phyloP scores from a whole-genome alignment of 2,113 vertebrate species.

The Sebastes fasciatus region DNA sequence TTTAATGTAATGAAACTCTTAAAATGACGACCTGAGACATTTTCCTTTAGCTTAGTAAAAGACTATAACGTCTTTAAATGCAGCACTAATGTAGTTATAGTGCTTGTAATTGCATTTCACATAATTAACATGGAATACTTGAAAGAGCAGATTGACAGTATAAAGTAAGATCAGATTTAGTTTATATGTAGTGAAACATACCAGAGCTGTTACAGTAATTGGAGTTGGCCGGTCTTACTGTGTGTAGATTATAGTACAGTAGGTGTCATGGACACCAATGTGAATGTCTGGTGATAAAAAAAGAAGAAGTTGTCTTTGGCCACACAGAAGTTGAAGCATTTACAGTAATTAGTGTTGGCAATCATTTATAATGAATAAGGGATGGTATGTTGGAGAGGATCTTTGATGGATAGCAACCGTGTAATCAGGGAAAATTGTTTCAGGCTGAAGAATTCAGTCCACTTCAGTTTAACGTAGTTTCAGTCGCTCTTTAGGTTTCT shows the following conservation, averaged over 20 bases:
- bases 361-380: conserved; percentile 28
- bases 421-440: conserved; percentile 49
- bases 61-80: background rate
- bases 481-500: background rate
- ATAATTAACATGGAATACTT: background rate
- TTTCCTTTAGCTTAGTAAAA: background rate
- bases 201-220: background rate
- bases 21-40: background rate
- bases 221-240: background rate
- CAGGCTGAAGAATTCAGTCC: conserved; percentile 27
- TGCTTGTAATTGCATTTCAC: background rate
- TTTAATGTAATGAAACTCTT: background rate
- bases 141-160: too few relatives aligned
- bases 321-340: conserved; percentile 25
- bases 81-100: too few relatives aligned
- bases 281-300: background rate
- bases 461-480: background rate
- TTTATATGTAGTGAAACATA: background rate
- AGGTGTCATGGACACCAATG: background rate
- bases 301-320: background rate
- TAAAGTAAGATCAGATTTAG: background rate
- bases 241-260: background rate
- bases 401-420: conserved; percentile 25
- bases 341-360: conserved; percentile 30
- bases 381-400: conserved; percentile 1